These are phyloP conservation scores for Cassiopea xamachana DNA, from an alignment of 30 jellyfish, hydroid and myxozoan species.

Conservation along the genomic window DNA sequence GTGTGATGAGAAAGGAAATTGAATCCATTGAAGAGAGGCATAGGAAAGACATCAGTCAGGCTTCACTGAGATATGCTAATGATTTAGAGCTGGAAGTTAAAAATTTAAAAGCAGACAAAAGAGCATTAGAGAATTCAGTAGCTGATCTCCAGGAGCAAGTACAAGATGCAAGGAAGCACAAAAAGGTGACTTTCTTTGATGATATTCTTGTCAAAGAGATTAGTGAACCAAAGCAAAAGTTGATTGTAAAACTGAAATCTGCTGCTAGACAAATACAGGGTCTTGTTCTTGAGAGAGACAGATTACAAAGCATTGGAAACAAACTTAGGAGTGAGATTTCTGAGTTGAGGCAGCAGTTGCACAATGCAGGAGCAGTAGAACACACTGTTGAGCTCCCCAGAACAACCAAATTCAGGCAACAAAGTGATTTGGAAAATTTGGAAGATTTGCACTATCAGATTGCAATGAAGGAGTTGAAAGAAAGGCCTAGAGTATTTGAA, in stretches of 20 bases:
- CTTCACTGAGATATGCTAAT: conserved; percentile 45
- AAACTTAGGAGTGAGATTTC: conserved; percentile 74
- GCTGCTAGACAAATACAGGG: conserved; percentile 53
- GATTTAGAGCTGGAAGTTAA: conserved; percentile 58
- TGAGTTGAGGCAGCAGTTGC: conserved; percentile 22
- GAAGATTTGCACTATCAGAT: conserved; percentile 48
- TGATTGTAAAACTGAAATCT: conserved; percentile 45
- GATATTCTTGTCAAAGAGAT: neutral
- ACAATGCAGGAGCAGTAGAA: neutral
- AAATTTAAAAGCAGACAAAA: conserved; percentile 32
- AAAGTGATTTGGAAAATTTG: neutral
- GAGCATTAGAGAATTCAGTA: conserved; percentile 21
- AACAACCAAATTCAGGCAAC: neutral
- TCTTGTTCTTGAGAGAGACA: conserved; percentile 45
- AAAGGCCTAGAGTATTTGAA: neutral
- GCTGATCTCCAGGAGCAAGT: conserved; percentile 50
- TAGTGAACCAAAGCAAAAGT: neutral
- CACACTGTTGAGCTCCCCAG: neutral
- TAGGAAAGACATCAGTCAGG: conserved; percentile 17
- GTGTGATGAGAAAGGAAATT: conserved; percentile 79
- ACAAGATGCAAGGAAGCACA: conserved; percentile 22
- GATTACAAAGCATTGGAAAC: conserved; percentile 73
- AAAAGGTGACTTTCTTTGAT: conserved; percentile 16
- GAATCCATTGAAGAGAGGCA: conserved; percentile 57
- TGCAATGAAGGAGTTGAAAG: conserved; percentile 39